Base-by-base conservation (phyloP, 2,797 vertebrate genomes). In the Gallirallus australis region DNA sequence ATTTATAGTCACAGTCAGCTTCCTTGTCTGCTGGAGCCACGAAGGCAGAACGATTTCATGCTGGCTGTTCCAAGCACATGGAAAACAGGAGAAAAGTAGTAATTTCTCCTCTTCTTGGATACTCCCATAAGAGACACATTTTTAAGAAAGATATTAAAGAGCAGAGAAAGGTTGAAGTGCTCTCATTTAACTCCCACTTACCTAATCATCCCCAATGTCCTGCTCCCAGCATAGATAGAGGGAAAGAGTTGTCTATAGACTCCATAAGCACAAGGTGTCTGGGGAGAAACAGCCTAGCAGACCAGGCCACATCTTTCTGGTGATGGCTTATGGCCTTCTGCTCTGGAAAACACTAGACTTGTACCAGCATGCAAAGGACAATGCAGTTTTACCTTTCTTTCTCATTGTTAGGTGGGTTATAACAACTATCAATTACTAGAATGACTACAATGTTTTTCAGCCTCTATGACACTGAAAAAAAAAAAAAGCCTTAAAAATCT, bases 301-400 rank as follows among this genome's bases (percentile, higher is more conserved):
- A 53, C 5, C 10, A 60, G 37, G 23, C 15, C 54, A 8, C 6
- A 28, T 40, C 11, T 42, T 82, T 72, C 27, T 24, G 42, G 37
- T 0, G 0, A 28, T 7, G 14, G 5, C 8, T 93, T 50, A 52
- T 7, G 6, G 21, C 7, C 79, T 66, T 21, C 25, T 50, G 11
- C 8, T 8, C 2, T 68, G 27, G 31, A 86, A 83, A 82, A 31
- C 11, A 40, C 9, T 24, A 42, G 23, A 37, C 27, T 60, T 24
- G 10, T 12, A 68, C 39, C 61, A 60, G 5, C 23, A 12, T 6
- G 11, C 10, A 60, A 63, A 80, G 12, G 7, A 21, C 17, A 78
- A 18, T 56, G 23, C 28, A 83, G 23, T 33, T 59, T 57, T 1
- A 69, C 7, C 9, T 77, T 76, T 57, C 24, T 70, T 83, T n/a